Conservation (phyloP, 2,797 vertebrate genomes). For the Lepilemur septentrionalis region DNA sequence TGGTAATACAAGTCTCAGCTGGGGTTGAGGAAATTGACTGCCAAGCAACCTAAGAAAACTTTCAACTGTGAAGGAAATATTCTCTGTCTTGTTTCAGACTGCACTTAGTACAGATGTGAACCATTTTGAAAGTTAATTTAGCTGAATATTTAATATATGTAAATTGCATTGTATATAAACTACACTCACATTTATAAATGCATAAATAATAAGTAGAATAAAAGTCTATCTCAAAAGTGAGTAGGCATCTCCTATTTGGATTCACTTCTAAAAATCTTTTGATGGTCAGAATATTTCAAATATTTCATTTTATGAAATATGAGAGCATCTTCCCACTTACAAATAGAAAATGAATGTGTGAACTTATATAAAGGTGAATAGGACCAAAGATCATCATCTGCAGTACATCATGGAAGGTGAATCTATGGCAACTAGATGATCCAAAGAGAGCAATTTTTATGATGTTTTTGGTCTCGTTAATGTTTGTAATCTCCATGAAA, state of each 20-base stretch:
- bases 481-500: background rate
- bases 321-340: background rate
- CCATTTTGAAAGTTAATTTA: background rate
- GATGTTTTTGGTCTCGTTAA: background rate
- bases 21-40: background rate
- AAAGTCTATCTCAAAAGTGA: background rate
- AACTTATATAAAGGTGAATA: background rate
- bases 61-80: background rate
- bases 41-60: background rate
- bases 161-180: background rate
- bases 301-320: background rate
- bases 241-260: background rate
- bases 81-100: background rate
- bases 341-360: background rate
- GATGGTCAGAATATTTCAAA: background rate
- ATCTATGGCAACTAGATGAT: background rate
- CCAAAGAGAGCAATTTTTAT: background rate
- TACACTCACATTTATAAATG: background rate
- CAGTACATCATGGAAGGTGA: background rate
- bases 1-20: background rate
- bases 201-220: background rate
- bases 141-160: background rate
- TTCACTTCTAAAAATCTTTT: background rate
- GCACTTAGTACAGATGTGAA: background rate
- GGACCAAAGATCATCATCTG: background rate